These are phyloP conservation scores for Xestobium rufovillosum DNA, from an alignment of 2,888 invertebrate species.

Conservation along the genomic window DNA sequence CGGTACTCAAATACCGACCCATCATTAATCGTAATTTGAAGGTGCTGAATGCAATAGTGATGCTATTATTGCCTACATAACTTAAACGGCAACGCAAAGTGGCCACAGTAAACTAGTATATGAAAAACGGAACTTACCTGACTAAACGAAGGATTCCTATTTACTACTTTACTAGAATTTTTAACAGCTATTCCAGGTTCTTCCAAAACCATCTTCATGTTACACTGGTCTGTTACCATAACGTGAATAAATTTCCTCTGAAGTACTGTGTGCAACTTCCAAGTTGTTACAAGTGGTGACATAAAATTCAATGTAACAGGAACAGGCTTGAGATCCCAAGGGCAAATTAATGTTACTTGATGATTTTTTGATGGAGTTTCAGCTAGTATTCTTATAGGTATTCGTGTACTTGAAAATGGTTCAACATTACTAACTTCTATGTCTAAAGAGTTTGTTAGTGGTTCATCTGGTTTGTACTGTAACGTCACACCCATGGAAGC, in stretches of 20 bases:
- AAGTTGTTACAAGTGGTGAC: conserved; percentile 72
- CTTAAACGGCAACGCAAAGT: too few species aligned
- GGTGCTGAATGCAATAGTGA: too few species aligned
- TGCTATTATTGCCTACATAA: too few species aligned
- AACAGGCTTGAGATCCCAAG: conserved; percentile 69
- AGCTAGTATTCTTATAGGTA: conserved; percentile 57
- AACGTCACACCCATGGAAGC: conserved; percentile 62
- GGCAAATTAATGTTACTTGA: conserved; percentile 64
- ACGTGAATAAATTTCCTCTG: conserved; percentile 82
- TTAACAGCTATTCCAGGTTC: conserved; percentile 30
- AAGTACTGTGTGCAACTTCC: conserved; percentile 77
- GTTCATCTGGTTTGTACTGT: conserved; percentile 39
- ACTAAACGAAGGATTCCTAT: conserved; percentile 34
- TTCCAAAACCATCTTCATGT: conserved; percentile 31
- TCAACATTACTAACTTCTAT: conserved; percentile 34
- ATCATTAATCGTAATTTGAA: too few species aligned
- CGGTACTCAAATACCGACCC: too few species aligned
- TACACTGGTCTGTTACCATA: conserved; percentile 53
- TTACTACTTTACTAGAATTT: conserved; percentile 29
- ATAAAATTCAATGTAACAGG: conserved; percentile 71
- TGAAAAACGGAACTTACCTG: too few species aligned
- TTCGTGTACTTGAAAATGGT: conserved; percentile 34
- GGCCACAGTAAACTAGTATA: too few species aligned
- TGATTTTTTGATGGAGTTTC: conserved; percentile 63
- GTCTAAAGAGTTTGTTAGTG: conserved; percentile 47